Evolutionary conservation across 2,113 vertebrate species (phyloP).

Genomic region (Stegastes partitus): DNA sequence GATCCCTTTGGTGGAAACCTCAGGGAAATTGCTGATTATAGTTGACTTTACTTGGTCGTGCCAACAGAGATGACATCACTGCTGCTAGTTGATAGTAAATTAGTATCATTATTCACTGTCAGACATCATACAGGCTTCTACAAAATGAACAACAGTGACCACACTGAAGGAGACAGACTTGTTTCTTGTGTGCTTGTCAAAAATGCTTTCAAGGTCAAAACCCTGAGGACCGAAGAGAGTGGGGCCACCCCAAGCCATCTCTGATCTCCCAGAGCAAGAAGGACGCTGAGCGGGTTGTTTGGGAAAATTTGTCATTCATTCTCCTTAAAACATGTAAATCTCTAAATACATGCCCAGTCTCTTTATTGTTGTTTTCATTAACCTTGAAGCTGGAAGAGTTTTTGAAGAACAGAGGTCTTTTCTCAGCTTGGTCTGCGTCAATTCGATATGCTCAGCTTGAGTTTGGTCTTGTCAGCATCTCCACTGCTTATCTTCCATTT

Average conservation of each 20-base stretch:
- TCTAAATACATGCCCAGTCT: conserved; percentile 27
- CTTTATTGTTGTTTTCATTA: conserved; percentile 22
- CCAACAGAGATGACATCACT: conserved; percentile 1
- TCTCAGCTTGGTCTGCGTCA: conserved; percentile 27
- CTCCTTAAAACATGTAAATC: conserved; percentile 72
- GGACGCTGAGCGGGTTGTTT: conserved; percentile 21
- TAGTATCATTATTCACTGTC: conserved; percentile 18
- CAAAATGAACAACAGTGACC: conserved; percentile 21
- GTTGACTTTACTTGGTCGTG: conserved; percentile 9
- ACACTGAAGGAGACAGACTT: conserved; percentile 55
- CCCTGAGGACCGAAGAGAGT: conserved; percentile 47
- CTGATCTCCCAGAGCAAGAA: conserved; percentile 49
- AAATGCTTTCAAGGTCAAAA: conserved; percentile 61
- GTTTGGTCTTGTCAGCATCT: conserved; percentile 52
- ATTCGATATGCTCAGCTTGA: conserved; percentile 47
- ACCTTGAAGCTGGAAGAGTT: not conserved
- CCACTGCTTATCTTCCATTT: conserved; percentile 52
- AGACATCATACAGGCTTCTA: not conserved
- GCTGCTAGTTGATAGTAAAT: conserved; percentile 10
- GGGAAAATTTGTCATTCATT: conserved; percentile 47
- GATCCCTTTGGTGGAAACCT: too few species aligned
- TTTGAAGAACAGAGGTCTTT: conserved; percentile 29
- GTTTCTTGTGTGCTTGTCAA: conserved; percentile 66
- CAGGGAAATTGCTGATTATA: too few species aligned
- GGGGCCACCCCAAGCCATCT: conserved; percentile 62